These are phyloP conservation scores for Phoronis australis DNA, from an alignment of 2,888 invertebrate species.

Conservation along the genomic window DNA sequence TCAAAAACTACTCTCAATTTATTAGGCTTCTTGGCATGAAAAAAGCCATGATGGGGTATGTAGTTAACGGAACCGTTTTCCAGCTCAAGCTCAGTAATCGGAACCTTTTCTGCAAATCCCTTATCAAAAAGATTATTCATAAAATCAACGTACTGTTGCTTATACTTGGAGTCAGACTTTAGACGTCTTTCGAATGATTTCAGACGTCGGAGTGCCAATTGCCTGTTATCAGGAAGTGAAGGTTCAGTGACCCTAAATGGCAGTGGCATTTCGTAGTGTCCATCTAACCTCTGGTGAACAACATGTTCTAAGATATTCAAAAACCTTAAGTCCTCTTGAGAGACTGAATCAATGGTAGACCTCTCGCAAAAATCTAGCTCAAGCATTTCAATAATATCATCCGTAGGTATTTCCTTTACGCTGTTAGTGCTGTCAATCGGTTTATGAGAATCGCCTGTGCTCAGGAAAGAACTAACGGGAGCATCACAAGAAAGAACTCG, in stretches of 20 bases:
- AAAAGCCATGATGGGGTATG: background rate
- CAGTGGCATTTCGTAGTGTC: background rate
- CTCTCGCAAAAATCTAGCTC: constrained; percentile 13
- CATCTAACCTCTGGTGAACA: background rate
- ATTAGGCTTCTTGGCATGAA: background rate
- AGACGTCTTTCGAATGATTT: background rate
- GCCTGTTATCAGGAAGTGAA: background rate
- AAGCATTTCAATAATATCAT: constrained; percentile 10
- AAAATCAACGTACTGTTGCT: background rate
- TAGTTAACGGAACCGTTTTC: background rate
- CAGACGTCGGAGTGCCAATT: background rate
- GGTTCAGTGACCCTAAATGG: background rate
- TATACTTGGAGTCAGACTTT: background rate
- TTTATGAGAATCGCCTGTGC: too few relatives aligned
- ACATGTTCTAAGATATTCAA: background rate
- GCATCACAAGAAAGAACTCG: background rate
- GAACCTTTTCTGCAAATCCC: background rate
- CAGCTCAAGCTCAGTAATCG: background rate
- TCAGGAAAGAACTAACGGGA: too few relatives aligned
- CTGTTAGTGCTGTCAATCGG: too few relatives aligned
- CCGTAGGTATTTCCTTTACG: background rate
- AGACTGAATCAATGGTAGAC: background rate
- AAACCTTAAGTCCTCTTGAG: background rate
- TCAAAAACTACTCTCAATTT: background rate
- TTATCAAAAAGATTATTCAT: background rate